Conservation (phyloP, 2,113 vertebrate species). For the Dipodomys merriami region DNA sequence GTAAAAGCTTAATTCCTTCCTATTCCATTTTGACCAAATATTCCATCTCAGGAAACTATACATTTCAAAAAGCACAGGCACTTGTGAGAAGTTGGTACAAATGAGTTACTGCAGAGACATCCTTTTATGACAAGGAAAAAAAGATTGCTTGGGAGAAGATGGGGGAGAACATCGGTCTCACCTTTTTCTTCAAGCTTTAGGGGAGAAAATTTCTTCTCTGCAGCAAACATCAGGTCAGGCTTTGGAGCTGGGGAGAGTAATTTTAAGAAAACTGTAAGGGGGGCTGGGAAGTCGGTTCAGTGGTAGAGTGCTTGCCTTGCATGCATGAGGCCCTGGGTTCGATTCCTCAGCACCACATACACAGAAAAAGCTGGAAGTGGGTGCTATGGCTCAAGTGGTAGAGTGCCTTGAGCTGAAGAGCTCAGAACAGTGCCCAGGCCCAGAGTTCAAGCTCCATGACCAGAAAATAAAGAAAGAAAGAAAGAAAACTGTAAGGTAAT, state of each 20-base stretch:
- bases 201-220: slow-evolving; percentile 89
- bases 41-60: slow-evolving; percentile 26
- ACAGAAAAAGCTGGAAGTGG: too few species aligned
- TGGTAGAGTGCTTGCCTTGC: too few species aligned
- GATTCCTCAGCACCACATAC: too few species aligned
- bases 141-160: background rate
- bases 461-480: too few species aligned
- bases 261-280: too few species aligned
- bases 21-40: slow-evolving; percentile 14
- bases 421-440: too few species aligned
- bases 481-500: too few species aligned
- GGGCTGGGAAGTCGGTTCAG: too few species aligned
- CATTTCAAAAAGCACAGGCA: background rate
- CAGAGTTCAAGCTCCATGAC: too few species aligned
- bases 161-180: slow-evolving; percentile 60
- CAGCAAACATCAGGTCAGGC: slow-evolving; percentile 87
- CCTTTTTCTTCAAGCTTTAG: slow-evolving; percentile 92
- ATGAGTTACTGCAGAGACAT: background rate
- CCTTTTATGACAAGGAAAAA: background rate
- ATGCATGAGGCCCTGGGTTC: too few species aligned
- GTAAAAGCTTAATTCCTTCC: slow-evolving; percentile 44
- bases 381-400: too few species aligned
- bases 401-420: too few species aligned
- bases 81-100: background rate
- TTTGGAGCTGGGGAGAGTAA: slow-evolving; percentile 86